A percentile compares a stretch with the other conserved stretches of the same genome.
These are phyloP conservation scores for Spodoptera exigua DNA, from an alignment of 2,888 invertebrate genomes.

Conservation along the genomic window DNA sequence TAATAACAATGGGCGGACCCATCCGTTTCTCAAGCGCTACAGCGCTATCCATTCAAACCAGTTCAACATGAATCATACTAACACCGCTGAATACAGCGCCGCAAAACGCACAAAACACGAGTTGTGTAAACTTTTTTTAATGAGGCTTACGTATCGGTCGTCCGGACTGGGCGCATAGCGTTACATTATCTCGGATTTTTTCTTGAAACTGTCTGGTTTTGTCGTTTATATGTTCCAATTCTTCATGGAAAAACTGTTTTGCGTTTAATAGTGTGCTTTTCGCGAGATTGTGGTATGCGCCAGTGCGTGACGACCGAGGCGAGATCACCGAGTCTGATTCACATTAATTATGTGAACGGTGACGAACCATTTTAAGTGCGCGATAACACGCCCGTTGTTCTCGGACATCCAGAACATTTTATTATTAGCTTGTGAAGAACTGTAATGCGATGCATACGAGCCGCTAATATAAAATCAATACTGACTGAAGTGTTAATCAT, in stretches of 20 bases:
- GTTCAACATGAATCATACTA: neutral
- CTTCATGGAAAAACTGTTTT: constrained; percentile 44
- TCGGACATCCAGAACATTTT: constrained; percentile 59
- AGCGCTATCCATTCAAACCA: constrained; percentile 64
- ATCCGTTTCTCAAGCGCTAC: constrained; percentile 59
- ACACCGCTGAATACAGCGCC: constrained; percentile 65
- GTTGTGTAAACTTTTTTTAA: constrained; percentile 86
- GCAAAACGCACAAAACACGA: constrained; percentile 51
- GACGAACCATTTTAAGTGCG: constrained; percentile 85
- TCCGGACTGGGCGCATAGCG: constrained; percentile 72
- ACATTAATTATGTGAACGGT: constrained; percentile 87
- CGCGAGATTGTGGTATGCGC: constrained; percentile 58
- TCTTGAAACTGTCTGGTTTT: constrained; percentile 58
- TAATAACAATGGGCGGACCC: constrained; percentile 86
- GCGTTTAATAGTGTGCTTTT: constrained; percentile 54
- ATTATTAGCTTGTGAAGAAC: constrained; percentile 57
- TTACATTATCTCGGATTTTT: constrained; percentile 68
- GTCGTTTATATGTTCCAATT: constrained; percentile 46
- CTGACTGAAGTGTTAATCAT: constrained; percentile 53
- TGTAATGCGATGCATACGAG: constrained; percentile 55
- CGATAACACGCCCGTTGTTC: constrained; percentile 81
- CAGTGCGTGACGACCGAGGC: constrained; percentile 72
- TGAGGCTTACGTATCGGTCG: constrained; percentile 81
- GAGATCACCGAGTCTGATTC: constrained; percentile 78
- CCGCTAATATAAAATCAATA: constrained; percentile 83